phyloP scores from a whole-genome alignment of 2,113 vertebrate species.

The Leptosomus discolor region DNA sequence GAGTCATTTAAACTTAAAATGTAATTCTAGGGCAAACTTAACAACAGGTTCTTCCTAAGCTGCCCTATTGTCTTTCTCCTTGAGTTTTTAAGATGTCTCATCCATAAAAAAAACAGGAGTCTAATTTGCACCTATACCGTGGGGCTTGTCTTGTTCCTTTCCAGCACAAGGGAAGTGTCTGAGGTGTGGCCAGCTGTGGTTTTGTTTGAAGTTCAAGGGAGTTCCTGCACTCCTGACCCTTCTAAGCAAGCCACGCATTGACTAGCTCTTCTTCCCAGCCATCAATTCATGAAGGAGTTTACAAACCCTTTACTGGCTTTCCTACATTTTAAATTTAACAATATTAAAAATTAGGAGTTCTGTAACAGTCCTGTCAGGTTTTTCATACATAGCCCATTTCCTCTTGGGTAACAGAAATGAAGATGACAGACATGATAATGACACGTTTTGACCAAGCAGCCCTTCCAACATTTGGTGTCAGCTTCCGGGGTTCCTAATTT shows the following conservation, averaged over 20 bases:
- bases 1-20: constrained; percentile 8
- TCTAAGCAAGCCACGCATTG: background rate
- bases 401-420: background rate
- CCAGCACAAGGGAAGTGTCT: background rate
- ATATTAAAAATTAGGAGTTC: background rate
- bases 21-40: background rate
- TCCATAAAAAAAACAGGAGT: background rate
- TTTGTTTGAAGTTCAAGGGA: background rate
- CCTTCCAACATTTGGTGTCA: background rate
- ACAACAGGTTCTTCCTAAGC: background rate
- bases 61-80: background rate
- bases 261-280: background rate
- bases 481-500: background rate
- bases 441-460: background rate
- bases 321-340: background rate
- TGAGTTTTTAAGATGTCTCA: background rate
- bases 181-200: background rate
- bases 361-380: background rate
- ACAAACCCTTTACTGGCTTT: background rate
- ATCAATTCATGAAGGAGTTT: background rate
- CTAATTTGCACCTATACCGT: background rate
- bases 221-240: background rate
- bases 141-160: background rate
- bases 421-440: background rate
- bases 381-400: background rate